Conservation (phyloP, 2,888 invertebrate species). For the Xanthia togata region DNA sequence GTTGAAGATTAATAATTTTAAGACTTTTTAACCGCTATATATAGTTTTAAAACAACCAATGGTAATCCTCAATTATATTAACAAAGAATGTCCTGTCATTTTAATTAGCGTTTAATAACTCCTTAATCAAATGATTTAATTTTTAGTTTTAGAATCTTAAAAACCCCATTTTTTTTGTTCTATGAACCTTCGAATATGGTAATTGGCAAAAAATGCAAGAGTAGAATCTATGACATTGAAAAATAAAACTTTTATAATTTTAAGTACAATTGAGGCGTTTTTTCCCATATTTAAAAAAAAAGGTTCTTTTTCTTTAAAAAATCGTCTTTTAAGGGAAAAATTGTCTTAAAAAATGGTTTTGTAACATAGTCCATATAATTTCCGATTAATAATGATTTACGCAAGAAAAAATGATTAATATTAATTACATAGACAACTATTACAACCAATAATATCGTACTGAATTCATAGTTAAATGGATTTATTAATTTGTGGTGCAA, state of each 20-base stretch:
- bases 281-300: not conserved
- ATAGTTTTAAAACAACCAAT: not conserved
- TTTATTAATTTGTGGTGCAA: no score
- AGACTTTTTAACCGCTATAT: not conserved
- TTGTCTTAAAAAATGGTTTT: slow-evolving; percentile 18
- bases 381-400: not conserved
- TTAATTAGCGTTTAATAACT: slow-evolving; percentile 31
- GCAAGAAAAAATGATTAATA: not conserved
- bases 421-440: no score
- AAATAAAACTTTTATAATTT: slow-evolving; percentile 36
- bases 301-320: not conserved
- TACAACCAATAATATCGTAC: no score
- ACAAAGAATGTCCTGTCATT: slow-evolving; percentile 1
- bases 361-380: slow-evolving; percentile 40
- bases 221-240: slow-evolving; percentile 47
- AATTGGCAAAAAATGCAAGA: slow-evolving; percentile 21
- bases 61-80: slow-evolving; percentile 18
- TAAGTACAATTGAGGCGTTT: slow-evolving; percentile 24
- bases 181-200: not conserved
- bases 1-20: not conserved
- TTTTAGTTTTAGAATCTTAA: slow-evolving; percentile 29
- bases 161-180: slow-evolving; percentile 14
- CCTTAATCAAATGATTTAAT: slow-evolving; percentile 43
- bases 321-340: slow-evolving; percentile 1
- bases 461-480: no score